Evolutionary conservation across 64 coral and sea anemone genomes (phyloP).

Genomic region (Dendronephthya gigantea): DNA sequence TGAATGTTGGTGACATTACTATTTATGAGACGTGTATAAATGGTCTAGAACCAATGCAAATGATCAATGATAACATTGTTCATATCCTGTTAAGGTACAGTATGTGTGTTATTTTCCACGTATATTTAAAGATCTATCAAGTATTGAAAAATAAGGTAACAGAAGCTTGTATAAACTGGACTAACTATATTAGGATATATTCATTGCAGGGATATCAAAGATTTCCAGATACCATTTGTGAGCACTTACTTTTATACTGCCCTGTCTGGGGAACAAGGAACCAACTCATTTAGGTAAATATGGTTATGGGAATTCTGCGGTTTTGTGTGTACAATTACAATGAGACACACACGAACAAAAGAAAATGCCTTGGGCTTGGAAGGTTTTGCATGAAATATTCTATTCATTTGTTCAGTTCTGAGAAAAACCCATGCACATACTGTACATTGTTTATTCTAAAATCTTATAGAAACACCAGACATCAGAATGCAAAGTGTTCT

Average conservation of each 20-base stretch:
- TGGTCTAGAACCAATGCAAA: not conserved
- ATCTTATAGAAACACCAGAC: not conserved
- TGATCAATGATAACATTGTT: not conserved
- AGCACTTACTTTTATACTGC: not conserved
- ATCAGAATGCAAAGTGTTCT: not conserved
- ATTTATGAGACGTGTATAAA: not conserved
- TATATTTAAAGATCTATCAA: not conserved
- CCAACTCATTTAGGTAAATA: not conserved
- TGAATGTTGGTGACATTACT: not conserved
- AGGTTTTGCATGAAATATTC: not conserved
- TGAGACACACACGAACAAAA: too few species aligned
- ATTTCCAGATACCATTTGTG: not conserved
- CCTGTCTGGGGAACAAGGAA: not conserved
- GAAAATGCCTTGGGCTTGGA: not conserved
- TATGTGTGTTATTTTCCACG: not conserved
- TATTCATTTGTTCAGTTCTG: not conserved
- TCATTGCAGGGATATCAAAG: not conserved
- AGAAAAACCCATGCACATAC: not conserved
- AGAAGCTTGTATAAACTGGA: not conserved
- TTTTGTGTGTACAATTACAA: too few species aligned
- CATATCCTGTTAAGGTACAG: not conserved
- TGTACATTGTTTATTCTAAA: not conserved
- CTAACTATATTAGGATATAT: not conserved
- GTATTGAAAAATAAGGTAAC: not conserved
- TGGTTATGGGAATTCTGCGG: not conserved